Evolutionary conservation across 2,888 invertebrate species (phyloP), one percentile per base, ranked within the genome.

Genomic region (Protodeltote pygarga): DNA sequence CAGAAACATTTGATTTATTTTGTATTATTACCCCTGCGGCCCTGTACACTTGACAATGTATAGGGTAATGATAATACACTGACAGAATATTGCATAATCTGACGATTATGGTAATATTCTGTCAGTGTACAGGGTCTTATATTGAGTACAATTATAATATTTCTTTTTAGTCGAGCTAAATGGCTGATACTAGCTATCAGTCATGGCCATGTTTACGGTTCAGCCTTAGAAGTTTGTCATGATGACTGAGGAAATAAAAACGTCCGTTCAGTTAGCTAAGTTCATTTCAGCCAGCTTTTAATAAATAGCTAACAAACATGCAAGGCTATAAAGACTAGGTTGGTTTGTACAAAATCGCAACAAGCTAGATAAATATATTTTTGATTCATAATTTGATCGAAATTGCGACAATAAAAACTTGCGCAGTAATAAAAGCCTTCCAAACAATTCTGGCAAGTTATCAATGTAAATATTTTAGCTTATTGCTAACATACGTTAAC

Each of bases 271-370:
- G 25, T 44, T 29, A 19, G 3, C 6, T 24, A 37, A 37, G 39
- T 27, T 46, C 13, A 39, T 47, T 63, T 52, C 25, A 25, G 11
- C 11, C 11, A 24, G 8, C 5, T 34, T 27, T 11, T 1, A 35
- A 42, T 16, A n/a, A 41, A 54, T 31, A 40, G 35, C 24, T 33
- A 45, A 38, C 57, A 45, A 53, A 70, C 45, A 71, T 58, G 54
- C 53, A 50, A 52, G 50, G 50, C 49, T 55, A 13, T 46, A 63
- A 17, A 63, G 71, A 73, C 73, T 71, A 74, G 74, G 51, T 41
- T 38, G 46, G 32, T 65, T 73, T 73, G 67, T 75, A 75, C 68
- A 62, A 61, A 53, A 46, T 51, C 19, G 48, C 55, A 55, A 45
- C 39, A 48, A 61, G 61, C 62, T 57, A 44, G 19, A 37, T 55